These are phyloP conservation scores for Solenodon paradoxus DNA, from an alignment of 2,113 vertebrate genomes.

Conservation along the genomic window DNA sequence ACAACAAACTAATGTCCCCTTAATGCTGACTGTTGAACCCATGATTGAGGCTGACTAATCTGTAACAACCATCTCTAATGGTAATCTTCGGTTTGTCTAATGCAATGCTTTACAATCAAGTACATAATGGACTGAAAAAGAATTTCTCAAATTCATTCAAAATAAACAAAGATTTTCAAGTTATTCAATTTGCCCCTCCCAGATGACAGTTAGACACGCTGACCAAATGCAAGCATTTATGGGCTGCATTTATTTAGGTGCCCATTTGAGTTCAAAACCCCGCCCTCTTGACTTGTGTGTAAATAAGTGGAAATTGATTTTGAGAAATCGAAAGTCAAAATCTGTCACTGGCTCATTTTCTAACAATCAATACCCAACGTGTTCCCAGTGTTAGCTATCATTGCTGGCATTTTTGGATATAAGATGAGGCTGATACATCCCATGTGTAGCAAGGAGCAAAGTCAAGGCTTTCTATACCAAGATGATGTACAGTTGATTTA, in stretches of 20 bases:
- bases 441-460: neutral
- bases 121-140: conserved; percentile 63
- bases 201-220: conserved; percentile 62
- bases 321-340: conserved; percentile 36
- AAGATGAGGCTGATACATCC: neutral
- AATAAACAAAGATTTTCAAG: conserved; percentile 73
- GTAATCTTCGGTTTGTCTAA: conserved; percentile 48
- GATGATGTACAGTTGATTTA: neutral
- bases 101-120: conserved; percentile 60
- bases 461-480: neutral
- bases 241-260: conserved; percentile 56
- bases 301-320: conserved; percentile 65
- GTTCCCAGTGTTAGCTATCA: neutral
- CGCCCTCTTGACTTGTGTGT: conserved; percentile 54
- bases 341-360: neutral
- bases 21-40: neutral
- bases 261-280: conserved; percentile 58
- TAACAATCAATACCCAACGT: conserved; percentile 10
- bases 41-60: neutral
- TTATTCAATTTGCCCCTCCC: conserved; percentile 56
- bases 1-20: neutral
- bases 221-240: conserved; percentile 61
- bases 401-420: neutral
- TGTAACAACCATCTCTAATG: neutral
- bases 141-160: conserved; percentile 65